These are phyloP conservation scores for Mus caroli DNA, from an alignment of 2,797 vertebrate genomes.

Conservation along the genomic window DNA sequence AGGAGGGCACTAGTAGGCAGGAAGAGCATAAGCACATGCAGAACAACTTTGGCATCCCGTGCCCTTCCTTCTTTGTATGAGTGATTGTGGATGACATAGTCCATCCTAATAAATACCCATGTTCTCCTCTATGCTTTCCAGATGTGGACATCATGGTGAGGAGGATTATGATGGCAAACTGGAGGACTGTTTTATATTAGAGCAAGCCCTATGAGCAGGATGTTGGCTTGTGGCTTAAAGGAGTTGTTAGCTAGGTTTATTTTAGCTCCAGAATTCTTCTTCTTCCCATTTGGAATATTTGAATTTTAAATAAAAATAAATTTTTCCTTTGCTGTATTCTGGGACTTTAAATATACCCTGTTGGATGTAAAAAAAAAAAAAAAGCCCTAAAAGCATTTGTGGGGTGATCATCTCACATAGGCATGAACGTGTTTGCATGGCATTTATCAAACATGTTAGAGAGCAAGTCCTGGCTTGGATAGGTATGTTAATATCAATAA, in stretches of 20 bases:
- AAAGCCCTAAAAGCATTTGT: background rate
- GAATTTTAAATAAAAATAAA: conserved; percentile 54
- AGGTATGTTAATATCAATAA: rapidly evolving
- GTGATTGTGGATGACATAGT: background rate
- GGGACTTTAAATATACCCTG: background rate
- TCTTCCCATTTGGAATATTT: background rate
- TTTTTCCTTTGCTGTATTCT: conserved; percentile 47
- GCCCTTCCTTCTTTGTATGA: background rate
- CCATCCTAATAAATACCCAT: background rate
- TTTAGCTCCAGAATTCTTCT: conserved; percentile 51
- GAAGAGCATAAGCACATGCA: background rate
- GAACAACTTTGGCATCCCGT: conserved; percentile 9
- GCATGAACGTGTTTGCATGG: background rate
- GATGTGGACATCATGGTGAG: background rate
- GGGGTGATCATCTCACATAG: background rate
- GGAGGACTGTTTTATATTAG: conserved; percentile 31
- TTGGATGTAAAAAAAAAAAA: background rate
- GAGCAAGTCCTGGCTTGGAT: background rate
- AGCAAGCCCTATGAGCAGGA: background rate
- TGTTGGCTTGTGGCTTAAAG: conserved; percentile 21
- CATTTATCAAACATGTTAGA: background rate
- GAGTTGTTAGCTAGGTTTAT: conserved; percentile 48
- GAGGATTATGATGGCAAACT: background rate
- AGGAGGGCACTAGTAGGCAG: background rate
- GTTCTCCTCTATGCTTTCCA: conserved; percentile 33